These are phyloP conservation scores for Thripadectes ignobilis DNA, from an alignment of 2,797 vertebrate species.

Conservation along the genomic window DNA sequence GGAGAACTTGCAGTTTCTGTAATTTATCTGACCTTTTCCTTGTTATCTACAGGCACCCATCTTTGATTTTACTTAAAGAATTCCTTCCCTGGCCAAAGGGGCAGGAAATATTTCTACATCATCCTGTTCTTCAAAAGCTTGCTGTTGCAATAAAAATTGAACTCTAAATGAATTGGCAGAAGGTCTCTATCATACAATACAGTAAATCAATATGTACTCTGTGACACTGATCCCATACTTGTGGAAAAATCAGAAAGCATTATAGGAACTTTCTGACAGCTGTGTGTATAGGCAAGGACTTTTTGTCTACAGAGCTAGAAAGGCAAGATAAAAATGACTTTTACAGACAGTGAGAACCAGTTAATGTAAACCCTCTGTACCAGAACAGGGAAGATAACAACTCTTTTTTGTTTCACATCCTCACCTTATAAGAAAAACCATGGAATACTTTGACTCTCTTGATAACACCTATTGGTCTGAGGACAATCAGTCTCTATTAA, in stretches of 20 bases:
- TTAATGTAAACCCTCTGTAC: not conserved
- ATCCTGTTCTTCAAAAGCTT: not conserved
- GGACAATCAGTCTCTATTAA: not conserved
- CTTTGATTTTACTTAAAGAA: not conserved
- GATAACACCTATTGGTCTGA: not conserved
- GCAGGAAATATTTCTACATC: not conserved
- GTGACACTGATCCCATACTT: not conserved
- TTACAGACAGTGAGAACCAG: not conserved
- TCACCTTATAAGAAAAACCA: not conserved
- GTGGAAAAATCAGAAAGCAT: not conserved
- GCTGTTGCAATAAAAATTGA: not conserved
- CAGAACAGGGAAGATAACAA: not conserved
- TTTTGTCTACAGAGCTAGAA: not conserved
- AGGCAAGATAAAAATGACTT: not conserved
- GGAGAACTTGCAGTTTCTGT: not conserved
- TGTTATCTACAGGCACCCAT: not conserved
- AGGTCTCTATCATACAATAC: not conserved
- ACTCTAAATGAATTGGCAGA: not conserved
- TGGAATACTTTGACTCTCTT: not conserved
- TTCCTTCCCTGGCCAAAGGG: not conserved
- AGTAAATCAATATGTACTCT: not conserved
- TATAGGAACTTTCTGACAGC: not conserved
- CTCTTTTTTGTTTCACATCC: not conserved
- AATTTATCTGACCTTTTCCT: not conserved
- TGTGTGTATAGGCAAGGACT: not conserved